Conservation (phyloP, 1,140 invertebrate species). For the Procambarus virginalis region DNA sequence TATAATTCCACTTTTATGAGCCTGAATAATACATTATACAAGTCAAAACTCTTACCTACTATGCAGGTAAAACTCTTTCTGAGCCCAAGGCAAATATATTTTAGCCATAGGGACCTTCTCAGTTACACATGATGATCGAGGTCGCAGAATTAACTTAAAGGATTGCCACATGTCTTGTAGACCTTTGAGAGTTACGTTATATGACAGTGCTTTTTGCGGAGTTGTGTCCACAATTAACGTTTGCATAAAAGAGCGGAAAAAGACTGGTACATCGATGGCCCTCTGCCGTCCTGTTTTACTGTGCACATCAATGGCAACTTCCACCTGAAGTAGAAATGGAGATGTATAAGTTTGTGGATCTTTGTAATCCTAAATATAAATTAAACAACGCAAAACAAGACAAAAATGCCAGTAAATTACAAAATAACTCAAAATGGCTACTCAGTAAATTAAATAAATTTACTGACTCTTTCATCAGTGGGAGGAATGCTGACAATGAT, state of each 20-base stretch:
- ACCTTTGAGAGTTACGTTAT: constrained; percentile 56
- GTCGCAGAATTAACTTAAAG: constrained; percentile 52
- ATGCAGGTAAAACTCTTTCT: constrained; percentile 32
- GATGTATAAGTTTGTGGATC: too few relatives aligned
- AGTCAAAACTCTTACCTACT: constrained; percentile 36
- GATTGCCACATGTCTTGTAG: constrained; percentile 69
- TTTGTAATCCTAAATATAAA: too few relatives aligned
- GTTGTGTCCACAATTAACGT: constrained; percentile 60
- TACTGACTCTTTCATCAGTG: constrained; percentile 57
- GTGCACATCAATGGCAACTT: constrained; percentile 58
- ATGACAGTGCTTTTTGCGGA: constrained; percentile 54
- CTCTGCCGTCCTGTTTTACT: constrained; percentile 44
- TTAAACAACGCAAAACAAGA: too few relatives aligned
- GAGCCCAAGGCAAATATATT: constrained; percentile 51
- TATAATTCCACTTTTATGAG: background rate
- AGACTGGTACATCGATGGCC: constrained; percentile 49
- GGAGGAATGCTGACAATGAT: constrained; percentile 58
- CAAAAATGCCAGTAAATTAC: too few relatives aligned
- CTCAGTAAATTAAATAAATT: background rate
- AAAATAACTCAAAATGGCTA: background rate
- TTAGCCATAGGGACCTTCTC: constrained; percentile 28
- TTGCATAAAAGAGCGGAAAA: constrained; percentile 60
- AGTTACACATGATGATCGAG: constrained; percentile 20
- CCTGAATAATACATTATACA: background rate
- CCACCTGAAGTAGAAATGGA: constrained; percentile 46